Evolutionary conservation across 1,140 invertebrate genomes (phyloP), one percentile per base, ranked within the genome.

Genomic region (Periplaneta americana): DNA sequence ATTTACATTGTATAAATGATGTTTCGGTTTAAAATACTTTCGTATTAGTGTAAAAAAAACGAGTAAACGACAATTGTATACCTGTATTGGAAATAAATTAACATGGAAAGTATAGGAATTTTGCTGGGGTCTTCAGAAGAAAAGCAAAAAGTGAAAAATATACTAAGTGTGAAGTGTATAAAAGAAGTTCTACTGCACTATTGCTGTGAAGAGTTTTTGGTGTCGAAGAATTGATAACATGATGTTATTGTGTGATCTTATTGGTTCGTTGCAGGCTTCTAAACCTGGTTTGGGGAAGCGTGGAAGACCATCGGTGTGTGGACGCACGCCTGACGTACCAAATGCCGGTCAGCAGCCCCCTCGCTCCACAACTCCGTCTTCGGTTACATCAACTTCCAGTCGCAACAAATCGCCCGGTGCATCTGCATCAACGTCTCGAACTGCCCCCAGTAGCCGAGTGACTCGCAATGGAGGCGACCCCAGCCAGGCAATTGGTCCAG

Each of bases 371-470:
- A 94, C 90, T 75, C 93, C 90, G 57, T 90, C 89, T 31, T 91
- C 90, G 82, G 90, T 90, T 82, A 92, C 88, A 81, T 92, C 88
- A 82, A 91, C 89, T 22, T 91, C 89, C 84, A 92, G 89, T 80
- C 91, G 91, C 84, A 93, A 89, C 79, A 95, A 94, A 86, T 94
- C 93, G 85, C 91, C 91, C 17, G 91, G 90, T 2, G 91, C 90
- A 31, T 88, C 90, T 2, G 88, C 88, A 39, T 80, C 84, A 8
- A n/a, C 22, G 6, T 66, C 80, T 11, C 33, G 76, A 18, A 36
- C 34, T 1, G 37, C 15, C 83, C 88, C 28, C 86, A 86, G 1
- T 18, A 34, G 34, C n/a, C 76, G 76, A 22, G 10, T 36, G 35
- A 36, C 34, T 8, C 76, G 76, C 4, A 78, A 28, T 37, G 28